Percentiles rank a stretch among this genome's conserved stretches.
These are phyloP conservation scores for Procapra przewalskii DNA, from an alignment of 2,113 vertebrate genomes.

Conservation along the genomic window DNA sequence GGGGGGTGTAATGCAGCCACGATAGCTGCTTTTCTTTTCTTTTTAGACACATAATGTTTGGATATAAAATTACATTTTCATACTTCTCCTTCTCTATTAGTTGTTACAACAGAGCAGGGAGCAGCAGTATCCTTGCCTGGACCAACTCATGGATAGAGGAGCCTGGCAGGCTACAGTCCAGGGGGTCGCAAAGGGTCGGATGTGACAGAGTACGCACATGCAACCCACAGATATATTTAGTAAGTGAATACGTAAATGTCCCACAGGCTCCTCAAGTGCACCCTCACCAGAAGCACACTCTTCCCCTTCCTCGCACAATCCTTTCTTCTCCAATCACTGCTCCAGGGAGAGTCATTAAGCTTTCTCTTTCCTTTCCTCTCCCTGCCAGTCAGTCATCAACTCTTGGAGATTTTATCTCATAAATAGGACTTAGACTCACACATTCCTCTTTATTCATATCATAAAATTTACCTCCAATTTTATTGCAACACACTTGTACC, in stretches of 20 bases:
- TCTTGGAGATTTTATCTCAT: neutral
- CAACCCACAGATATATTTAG: neutral
- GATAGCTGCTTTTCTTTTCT: neutral
- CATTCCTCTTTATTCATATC: neutral
- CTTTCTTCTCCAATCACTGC: neutral
- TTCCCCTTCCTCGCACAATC: neutral
- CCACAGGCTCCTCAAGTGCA: neutral
- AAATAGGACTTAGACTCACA: neutral
- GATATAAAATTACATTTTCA: neutral
- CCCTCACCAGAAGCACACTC: neutral
- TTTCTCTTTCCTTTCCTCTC: neutral
- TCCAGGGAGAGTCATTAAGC: neutral
- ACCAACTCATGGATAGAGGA: neutral
- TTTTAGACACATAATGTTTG: neutral
- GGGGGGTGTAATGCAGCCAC: neutral
- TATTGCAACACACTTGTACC: neutral
- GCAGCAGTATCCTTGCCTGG: neutral
- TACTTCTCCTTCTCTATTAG: neutral
- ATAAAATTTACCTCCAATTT: neutral
- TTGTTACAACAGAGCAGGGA: neutral
- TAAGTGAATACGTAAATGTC: neutral
- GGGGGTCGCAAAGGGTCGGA: accelerated
- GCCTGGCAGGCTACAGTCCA: neutral
- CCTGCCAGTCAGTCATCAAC: neutral
- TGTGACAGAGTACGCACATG: neutral